A percentile compares a stretch with the other conserved stretches of the same genome.
phyloP scores from a whole-genome alignment of 1,140 invertebrate species.

The Drosophila busckii region DNA sequence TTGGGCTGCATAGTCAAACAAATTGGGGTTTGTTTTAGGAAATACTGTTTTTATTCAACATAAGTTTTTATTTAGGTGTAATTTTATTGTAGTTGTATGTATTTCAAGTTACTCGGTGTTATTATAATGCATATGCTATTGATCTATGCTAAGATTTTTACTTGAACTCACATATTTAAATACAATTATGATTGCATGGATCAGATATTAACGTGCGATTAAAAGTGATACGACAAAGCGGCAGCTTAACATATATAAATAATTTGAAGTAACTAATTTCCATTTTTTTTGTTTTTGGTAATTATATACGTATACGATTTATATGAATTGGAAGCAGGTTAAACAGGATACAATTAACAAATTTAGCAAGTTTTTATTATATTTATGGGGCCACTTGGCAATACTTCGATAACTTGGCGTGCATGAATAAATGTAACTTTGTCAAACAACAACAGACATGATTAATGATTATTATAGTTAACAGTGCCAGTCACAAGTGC shows the following conservation, averaged over 20 bases:
- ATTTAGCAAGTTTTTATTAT: slow-evolving; percentile 69
- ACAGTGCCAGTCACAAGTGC: slow-evolving; percentile 43
- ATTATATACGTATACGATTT: slow-evolving; percentile 28
- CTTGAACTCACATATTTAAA: slow-evolving; percentile 59
- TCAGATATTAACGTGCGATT: slow-evolving; percentile 43
- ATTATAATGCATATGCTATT: slow-evolving; percentile 71
- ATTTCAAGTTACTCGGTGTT: slow-evolving; percentile 70
- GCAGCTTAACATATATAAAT: slow-evolving; percentile 29
- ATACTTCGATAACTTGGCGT: slow-evolving; percentile 51
- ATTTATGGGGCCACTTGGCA: slow-evolving; percentile 64
- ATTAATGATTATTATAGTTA: slow-evolving; percentile 12
- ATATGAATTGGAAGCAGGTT: slow-evolving; percentile 56
- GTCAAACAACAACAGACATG: slow-evolving; percentile 60
- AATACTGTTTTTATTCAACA: slow-evolving; percentile 77
- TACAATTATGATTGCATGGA: slow-evolving; percentile 46
- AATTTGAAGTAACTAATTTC: slow-evolving; percentile 64
- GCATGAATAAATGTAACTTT: slow-evolving; percentile 27
- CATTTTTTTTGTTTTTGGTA: slow-evolving; percentile 38
- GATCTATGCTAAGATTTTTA: slow-evolving; percentile 55
- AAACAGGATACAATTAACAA: slow-evolving; percentile 44
- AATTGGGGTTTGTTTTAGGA: slow-evolving; percentile 50
- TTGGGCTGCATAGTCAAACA: too few relatives aligned
- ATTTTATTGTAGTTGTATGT: slow-evolving; percentile 67
- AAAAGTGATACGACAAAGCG: slow-evolving; percentile 10
- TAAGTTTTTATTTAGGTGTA: slow-evolving; percentile 69